A percentile compares a stretch with the other conserved stretches of the same genome.
These are phyloP conservation scores for Drosophila eohydei DNA, from an alignment of 2,888 invertebrate genomes.

Conservation along the genomic window DNA sequence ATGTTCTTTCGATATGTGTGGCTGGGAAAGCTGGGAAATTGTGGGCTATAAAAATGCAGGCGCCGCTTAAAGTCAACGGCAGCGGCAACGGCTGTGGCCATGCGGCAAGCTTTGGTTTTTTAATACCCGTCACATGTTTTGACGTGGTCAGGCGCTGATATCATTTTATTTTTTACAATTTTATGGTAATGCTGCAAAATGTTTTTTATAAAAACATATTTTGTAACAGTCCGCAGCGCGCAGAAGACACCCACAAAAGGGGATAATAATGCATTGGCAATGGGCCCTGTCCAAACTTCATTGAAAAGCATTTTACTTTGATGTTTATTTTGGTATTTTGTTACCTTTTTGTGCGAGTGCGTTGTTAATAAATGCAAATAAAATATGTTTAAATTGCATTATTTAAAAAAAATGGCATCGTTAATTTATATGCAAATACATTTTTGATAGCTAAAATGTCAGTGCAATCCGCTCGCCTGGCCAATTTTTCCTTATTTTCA, in stretches of 20 bases:
- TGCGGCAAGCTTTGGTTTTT: conserved; percentile 47
- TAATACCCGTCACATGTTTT: conserved; percentile 79
- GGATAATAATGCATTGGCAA: conserved; percentile 68
- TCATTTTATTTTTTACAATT: conserved; percentile 60
- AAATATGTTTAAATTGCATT: conserved; percentile 80
- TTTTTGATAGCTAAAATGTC: conserved; percentile 80
- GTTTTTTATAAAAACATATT: conserved; percentile 76
- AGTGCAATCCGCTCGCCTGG: conserved; percentile 43
- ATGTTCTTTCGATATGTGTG: conserved; percentile 48
- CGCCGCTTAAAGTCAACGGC: conserved; percentile 66
- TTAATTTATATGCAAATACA: conserved; percentile 80
- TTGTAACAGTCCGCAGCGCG: conserved; percentile 70
- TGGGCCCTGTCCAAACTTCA: conserved; percentile 50
- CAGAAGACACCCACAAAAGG: conserved; percentile 39
- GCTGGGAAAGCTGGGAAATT: conserved; percentile 5
- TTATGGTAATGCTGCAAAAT: conserved; percentile 77
- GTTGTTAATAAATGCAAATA: conserved; percentile 77
- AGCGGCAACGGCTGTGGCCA: conserved; percentile 41
- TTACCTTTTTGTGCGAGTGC: conserved; percentile 34
- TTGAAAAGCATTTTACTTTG: conserved; percentile 72
- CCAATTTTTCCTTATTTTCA: conserved; percentile 17
- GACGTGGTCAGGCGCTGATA: conserved; percentile 66
- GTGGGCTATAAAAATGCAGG: conserved; percentile 54
- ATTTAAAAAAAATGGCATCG: conserved; percentile 72
- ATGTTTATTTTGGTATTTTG: conserved; percentile 59